These are phyloP conservation scores for Poecilia picta DNA, from an alignment of 2,797 vertebrate genomes.

Conservation along the genomic window DNA sequence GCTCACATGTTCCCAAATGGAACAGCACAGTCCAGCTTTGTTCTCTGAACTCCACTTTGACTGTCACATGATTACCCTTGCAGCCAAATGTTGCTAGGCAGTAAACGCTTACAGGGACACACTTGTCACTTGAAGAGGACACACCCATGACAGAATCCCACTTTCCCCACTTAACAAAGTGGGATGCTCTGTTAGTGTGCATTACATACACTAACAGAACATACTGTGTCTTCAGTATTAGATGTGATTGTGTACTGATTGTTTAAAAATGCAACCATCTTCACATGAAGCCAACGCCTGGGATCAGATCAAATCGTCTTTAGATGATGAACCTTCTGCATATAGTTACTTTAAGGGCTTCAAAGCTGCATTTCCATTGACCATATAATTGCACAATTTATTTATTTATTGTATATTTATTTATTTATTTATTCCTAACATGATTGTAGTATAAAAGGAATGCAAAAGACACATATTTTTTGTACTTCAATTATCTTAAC, in stretches of 20 bases:
- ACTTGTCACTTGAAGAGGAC: no score
- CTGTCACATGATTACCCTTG: not conserved
- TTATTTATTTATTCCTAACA: no score
- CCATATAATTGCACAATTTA: no score
- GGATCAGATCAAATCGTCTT: not conserved
- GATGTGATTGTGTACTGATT: not conserved
- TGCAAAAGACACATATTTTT: no score
- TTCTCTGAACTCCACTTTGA: not conserved
- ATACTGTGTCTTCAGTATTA: not conserved
- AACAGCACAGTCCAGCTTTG: not conserved
- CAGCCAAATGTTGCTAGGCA: not conserved
- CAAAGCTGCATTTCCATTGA: no score
- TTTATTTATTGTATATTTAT: no score
- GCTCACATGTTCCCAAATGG: conserved; percentile 1
- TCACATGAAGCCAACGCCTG: not conserved
- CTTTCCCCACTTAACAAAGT: no score
- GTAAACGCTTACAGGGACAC: not conserved
- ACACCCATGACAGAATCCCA: not conserved
- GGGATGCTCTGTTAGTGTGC: not conserved
- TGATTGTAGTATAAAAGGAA: no score
- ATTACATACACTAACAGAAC: not conserved
- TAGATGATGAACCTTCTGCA: not conserved
- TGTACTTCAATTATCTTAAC: no score
- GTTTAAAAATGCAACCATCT: not conserved
- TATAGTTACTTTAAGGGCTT: not conserved